Conservation (phyloP, 2,888 invertebrate genomes). For the Diarsia brunnea region DNA sequence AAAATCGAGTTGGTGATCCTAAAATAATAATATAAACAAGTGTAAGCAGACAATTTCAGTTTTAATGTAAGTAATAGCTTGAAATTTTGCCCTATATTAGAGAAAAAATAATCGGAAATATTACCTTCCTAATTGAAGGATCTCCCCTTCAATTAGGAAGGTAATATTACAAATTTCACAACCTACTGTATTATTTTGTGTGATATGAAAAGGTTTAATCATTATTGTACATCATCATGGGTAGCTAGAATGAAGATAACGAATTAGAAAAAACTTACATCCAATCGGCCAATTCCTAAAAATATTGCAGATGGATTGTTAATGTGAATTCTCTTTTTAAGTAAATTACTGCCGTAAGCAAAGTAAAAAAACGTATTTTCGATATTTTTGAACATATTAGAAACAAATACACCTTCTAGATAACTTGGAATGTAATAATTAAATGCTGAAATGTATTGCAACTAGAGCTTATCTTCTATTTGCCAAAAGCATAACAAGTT, state of each 20-base stretch:
- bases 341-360: slow-evolving; percentile 97
- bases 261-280: slow-evolving; percentile 85
- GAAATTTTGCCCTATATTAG: not conserved
- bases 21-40: slow-evolving; percentile 54
- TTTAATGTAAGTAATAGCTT: not conserved
- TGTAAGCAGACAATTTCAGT: not conserved
- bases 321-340: slow-evolving; percentile 94
- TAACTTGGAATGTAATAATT: slow-evolving; percentile 7
- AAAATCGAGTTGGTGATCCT: slow-evolving; percentile 94
- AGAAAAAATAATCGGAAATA: not conserved
- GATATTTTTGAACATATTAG: slow-evolving; percentile 67
- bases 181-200: not conserved
- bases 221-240: not conserved
- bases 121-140: no score
- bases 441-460: slow-evolving; percentile 1
- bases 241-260: not conserved
- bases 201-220: not conserved
- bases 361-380: slow-evolving; percentile 94
- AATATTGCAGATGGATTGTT: slow-evolving; percentile 94
- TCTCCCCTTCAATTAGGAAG: not conserved
- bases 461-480: slow-evolving; percentile 1
- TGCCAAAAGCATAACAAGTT: not conserved
- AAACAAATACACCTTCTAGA: slow-evolving; percentile 2
- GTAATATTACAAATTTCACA: not conserved
- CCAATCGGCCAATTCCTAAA: slow-evolving; percentile 92